Conservation (phyloP, 2,797 vertebrate genomes). For the Sciaenops ocellatus region DNA sequence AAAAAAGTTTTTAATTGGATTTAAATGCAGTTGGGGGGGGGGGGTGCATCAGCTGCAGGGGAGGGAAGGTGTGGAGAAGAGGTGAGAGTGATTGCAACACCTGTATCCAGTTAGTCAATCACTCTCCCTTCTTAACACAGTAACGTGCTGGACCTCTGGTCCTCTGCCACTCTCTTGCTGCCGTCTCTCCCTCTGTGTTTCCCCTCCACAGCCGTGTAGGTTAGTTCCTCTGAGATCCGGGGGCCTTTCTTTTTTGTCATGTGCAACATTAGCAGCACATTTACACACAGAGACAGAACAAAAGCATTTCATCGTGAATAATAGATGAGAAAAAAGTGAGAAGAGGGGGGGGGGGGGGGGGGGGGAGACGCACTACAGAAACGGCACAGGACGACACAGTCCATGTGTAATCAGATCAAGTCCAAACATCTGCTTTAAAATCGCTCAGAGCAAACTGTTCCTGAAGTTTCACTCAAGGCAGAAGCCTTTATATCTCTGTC, state of each 20-base stretch:
- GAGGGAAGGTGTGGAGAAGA: too few species aligned
- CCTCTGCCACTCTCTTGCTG: too few species aligned
- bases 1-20: too few species aligned
- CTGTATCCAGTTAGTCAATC: too few species aligned
- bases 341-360: background rate
- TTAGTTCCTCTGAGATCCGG: conserved; percentile 3
- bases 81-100: too few species aligned
- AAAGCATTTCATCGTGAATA: conserved; percentile 55
- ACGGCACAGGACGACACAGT: background rate
- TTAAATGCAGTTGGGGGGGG: too few species aligned
- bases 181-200: too few species aligned
- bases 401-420: conserved; percentile 6
- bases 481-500: conserved; percentile 6
- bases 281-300: conserved; percentile 45
- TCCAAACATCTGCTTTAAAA: conserved; percentile 27
- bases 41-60: too few species aligned
- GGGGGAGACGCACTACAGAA: background rate
- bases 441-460: conserved; percentile 4
- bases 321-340: conserved; percentile 40
- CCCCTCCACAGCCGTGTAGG: too few species aligned
- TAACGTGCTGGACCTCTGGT: too few species aligned
- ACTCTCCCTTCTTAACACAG: too few species aligned
- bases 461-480: background rate
- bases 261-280: conserved; percentile 51
- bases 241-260: conserved; percentile 12